Percentiles rank a stretch among this genome's conserved stretches.
Evolutionary conservation across 2,113 vertebrate genomes (phyloP).

Genomic region (Lutjanus erythropterus): DNA sequence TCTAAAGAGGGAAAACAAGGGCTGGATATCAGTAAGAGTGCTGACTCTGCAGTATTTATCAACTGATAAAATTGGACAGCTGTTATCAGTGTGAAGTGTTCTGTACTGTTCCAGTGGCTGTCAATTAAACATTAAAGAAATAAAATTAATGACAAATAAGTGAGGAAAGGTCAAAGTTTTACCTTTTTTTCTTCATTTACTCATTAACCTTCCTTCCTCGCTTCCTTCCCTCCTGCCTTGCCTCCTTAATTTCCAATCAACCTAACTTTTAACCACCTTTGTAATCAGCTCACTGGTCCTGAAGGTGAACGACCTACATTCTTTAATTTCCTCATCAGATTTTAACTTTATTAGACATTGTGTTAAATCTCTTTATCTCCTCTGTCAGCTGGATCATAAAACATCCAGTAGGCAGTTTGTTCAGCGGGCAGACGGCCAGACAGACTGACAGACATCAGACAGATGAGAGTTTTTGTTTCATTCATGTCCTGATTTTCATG

Average conservation of each 20-base stretch:
- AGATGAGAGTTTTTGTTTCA: too few relatives aligned
- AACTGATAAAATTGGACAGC: background rate
- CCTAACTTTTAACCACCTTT: background rate
- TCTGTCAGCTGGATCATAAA: background rate
- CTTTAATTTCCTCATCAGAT: background rate
- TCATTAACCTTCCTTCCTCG: background rate
- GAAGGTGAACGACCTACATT: background rate
- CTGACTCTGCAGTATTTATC: slow-evolving; percentile 22
- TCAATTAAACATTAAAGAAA: background rate
- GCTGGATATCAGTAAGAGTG: background rate
- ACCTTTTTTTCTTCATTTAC: too few relatives aligned
- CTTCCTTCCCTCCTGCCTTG: background rate
- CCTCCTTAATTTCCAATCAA: background rate
- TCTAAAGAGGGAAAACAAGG: background rate
- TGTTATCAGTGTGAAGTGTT: background rate
- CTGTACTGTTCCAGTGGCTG: background rate
- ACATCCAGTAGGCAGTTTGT: background rate
- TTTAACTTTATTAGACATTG: background rate
- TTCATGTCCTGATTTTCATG: too few relatives aligned
- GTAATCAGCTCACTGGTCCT: background rate
- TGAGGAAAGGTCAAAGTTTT: background rate
- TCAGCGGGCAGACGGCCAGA: background rate
- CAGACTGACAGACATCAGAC: too few relatives aligned
- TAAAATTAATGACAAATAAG: background rate
- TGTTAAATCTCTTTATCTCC: background rate